These are phyloP conservation scores for Crotalus viridis DNA, from an alignment of 2,113 vertebrate species.

Conservation along the genomic window DNA sequence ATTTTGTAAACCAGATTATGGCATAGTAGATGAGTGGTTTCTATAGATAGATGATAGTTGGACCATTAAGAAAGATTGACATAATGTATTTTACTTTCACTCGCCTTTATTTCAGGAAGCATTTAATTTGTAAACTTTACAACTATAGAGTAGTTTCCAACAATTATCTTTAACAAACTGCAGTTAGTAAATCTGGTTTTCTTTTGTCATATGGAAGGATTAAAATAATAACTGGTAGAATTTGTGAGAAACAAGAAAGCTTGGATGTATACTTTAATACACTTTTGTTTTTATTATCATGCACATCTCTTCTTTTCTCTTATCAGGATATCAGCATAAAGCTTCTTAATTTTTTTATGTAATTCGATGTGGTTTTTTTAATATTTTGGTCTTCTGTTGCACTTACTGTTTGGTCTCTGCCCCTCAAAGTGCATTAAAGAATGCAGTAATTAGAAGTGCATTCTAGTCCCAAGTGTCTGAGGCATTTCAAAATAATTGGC, in stretches of 20 bases:
- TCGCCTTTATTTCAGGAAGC: not conserved
- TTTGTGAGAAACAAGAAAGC: constrained; percentile 51
- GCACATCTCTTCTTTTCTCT: constrained; percentile 71
- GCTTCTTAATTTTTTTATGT: constrained; percentile 66
- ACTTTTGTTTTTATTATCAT: constrained; percentile 76
- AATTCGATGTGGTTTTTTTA: constrained; percentile 55
- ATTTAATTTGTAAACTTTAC: constrained; percentile 36
- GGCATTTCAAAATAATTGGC: constrained; percentile 51
- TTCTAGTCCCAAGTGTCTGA: constrained; percentile 45
- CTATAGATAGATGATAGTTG: not conserved
- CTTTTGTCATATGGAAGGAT: not conserved
- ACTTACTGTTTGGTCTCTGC: constrained; percentile 63
- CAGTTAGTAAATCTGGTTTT: constrained; percentile 1
- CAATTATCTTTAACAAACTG: constrained; percentile 25
- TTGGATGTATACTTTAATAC: constrained; percentile 68
- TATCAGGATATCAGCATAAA: constrained; percentile 77
- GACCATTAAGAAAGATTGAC: not conserved
- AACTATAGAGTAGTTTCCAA: constrained; percentile 27
- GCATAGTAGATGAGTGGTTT: not conserved
- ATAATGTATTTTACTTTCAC: not conserved
- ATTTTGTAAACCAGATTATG: not conserved
- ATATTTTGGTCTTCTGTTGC: constrained; percentile 50
- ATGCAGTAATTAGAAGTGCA: constrained; percentile 33
- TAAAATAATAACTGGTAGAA: constrained; percentile 49
- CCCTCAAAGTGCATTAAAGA: constrained; percentile 52